Evolutionary conservation across 2,113 vertebrate genomes (phyloP).

Genomic region (Phaethon lepturus): DNA sequence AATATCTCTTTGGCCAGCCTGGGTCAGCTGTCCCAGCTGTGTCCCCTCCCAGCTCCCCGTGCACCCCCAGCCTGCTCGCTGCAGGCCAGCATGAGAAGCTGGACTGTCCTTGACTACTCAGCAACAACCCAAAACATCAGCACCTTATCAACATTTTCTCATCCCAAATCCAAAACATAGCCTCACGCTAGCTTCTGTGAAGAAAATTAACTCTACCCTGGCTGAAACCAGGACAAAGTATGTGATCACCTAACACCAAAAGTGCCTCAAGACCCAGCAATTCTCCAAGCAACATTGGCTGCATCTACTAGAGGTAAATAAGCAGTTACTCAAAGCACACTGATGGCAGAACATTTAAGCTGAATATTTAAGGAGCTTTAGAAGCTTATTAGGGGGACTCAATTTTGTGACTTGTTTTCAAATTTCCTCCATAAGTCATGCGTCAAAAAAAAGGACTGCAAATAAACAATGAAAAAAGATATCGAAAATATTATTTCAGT

Average conservation of each 20-base stretch:
- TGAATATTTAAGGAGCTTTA: neutral
- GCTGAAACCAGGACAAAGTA: too few relatives aligned
- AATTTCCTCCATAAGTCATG: neutral
- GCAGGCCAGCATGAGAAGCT: too few relatives aligned
- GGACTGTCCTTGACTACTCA: too few relatives aligned
- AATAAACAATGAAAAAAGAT: conserved; percentile 22
- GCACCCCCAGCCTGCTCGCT: too few relatives aligned
- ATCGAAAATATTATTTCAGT: conserved; percentile 25
- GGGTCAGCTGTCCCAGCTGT: too few relatives aligned
- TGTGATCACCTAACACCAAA: neutral
- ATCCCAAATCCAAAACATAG: too few relatives aligned
- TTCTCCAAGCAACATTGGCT: neutral
- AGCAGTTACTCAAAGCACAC: neutral
- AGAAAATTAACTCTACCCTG: too few relatives aligned
- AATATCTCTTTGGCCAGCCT: too few relatives aligned
- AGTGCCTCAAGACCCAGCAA: neutral
- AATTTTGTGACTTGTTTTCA: conserved; percentile 24
- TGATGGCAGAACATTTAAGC: neutral
- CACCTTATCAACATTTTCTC: too few relatives aligned
- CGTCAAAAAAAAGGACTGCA: neutral
- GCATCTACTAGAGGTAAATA: neutral
- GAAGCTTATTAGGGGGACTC: conserved; percentile 6
- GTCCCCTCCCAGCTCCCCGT: too few relatives aligned
- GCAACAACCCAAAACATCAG: too few relatives aligned
- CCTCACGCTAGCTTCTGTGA: too few relatives aligned